Evolutionary conservation across 2,113 vertebrate species (phyloP).

Genomic region (Oreotrochilus melanogaster): DNA sequence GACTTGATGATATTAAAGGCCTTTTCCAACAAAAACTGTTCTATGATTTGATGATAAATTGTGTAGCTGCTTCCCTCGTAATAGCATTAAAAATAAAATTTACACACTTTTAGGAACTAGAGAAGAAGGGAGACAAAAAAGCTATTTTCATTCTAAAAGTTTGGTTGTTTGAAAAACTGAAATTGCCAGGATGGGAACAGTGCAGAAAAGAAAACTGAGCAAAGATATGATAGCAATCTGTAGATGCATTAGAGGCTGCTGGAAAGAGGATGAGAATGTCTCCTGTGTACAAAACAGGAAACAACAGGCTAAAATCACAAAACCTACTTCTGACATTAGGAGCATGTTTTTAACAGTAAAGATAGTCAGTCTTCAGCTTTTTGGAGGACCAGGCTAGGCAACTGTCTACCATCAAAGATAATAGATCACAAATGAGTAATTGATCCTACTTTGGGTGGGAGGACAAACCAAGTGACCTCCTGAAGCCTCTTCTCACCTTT

Average conservation of each 20-base stretch:
- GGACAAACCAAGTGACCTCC: not conserved
- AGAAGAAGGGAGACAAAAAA: not conserved
- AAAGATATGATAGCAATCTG: not conserved
- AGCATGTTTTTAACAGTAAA: not conserved
- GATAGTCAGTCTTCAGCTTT: not conserved
- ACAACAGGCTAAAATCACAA: not conserved
- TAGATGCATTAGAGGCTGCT: not conserved
- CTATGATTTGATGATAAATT: not conserved
- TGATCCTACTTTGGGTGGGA: not conserved
- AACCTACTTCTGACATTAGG: not conserved
- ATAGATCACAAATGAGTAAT: not conserved
- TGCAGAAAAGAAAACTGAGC: not conserved
- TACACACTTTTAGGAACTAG: not conserved
- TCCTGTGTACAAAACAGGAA: not conserved
- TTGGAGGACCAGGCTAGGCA: not conserved
- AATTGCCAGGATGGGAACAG: not conserved
- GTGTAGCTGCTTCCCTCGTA: not conserved
- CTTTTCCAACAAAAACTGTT: too few relatives aligned
- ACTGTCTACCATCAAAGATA: not conserved
- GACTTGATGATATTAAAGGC: too few relatives aligned
- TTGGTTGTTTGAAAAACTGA: not conserved
- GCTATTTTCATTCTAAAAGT: not conserved
- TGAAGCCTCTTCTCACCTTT: not conserved
- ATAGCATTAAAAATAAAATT: not conserved
- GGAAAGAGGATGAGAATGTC: not conserved